These are phyloP conservation scores for Stenopsyche tienmushanensis DNA, from an alignment of 1,140 invertebrate genomes.

Conservation along the genomic window DNA sequence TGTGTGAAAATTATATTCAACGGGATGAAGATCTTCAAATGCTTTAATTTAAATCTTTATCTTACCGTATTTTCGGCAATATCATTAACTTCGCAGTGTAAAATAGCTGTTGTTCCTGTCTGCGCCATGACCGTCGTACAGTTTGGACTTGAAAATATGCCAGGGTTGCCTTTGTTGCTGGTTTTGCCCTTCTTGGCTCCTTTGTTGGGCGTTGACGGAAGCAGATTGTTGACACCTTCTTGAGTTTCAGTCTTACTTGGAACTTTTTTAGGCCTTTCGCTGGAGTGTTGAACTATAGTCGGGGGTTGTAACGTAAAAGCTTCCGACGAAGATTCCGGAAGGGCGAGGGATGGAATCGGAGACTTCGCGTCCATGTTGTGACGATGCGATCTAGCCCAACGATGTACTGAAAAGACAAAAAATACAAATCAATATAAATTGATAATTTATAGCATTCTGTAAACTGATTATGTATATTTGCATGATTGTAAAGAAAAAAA, in stretches of 20 bases:
- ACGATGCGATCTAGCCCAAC: conserved; percentile 38
- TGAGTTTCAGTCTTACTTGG: conserved; percentile 25
- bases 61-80: conserved; percentile 62
- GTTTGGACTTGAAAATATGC: conserved; percentile 62
- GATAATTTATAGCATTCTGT: too few species aligned
- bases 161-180: conserved; percentile 26
- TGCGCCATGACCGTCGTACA: conserved; percentile 62
- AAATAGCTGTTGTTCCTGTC: conserved; percentile 60
- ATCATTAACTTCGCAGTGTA: conserved; percentile 63
- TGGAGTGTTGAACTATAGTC: conserved; percentile 16
- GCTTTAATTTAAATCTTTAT: conserved; percentile 4
- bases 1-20: too few species aligned
- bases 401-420: conserved; percentile 35
- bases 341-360: conserved; percentile 32
- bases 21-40: too few species aligned
- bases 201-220: conserved; percentile 22
- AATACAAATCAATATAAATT: not conserved
- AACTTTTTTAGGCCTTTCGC: conserved; percentile 28
- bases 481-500: too few species aligned
- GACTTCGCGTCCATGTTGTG: conserved; percentile 23
- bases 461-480: too few species aligned
- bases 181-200: conserved; percentile 29
- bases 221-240: conserved; percentile 33
- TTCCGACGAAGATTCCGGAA: conserved; percentile 29
- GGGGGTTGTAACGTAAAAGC: conserved; percentile 20